These are phyloP conservation scores for Sprattus sprattus DNA, from an alignment of 2,113 vertebrate species.

Conservation along the genomic window DNA sequence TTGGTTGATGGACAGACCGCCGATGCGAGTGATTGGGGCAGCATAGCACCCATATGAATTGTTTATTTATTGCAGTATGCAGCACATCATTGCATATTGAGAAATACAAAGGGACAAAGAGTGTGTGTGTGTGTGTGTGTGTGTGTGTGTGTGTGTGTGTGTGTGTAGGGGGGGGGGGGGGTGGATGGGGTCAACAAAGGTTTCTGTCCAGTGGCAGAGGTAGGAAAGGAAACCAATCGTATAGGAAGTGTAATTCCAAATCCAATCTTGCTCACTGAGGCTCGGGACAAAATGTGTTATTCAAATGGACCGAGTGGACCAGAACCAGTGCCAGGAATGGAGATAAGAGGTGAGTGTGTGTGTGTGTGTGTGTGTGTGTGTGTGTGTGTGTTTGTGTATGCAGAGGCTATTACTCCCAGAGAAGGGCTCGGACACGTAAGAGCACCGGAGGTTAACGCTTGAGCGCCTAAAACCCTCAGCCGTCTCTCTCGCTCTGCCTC, in stretches of 20 bases:
- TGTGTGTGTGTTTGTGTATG: no score
- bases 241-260: slow-evolving; percentile 46
- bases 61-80: slow-evolving; percentile 45
- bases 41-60: slow-evolving; percentile 17
- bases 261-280: slow-evolving; percentile 35
- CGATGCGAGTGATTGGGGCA: slow-evolving; percentile 23
- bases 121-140: neutral
- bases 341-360: slow-evolving; percentile 27
- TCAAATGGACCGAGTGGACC: slow-evolving; percentile 45
- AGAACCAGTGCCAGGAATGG: slow-evolving; percentile 34
- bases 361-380: no score
- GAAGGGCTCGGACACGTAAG: neutral
- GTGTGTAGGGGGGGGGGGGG: neutral
- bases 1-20: slow-evolving; percentile 32
- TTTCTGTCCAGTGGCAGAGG: neutral
- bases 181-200: neutral
- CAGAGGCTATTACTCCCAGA: neutral
- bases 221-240: slow-evolving; percentile 23
- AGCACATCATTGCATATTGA: slow-evolving; percentile 16
- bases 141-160: slow-evolving; percentile 2
- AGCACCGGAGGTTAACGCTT: neutral
- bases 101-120: neutral
- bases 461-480: neutral
- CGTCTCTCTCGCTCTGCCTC: neutral
- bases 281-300: slow-evolving; percentile 32